Conservation (phyloP, 1,140 invertebrate species). For the Battus philenor region DNA sequence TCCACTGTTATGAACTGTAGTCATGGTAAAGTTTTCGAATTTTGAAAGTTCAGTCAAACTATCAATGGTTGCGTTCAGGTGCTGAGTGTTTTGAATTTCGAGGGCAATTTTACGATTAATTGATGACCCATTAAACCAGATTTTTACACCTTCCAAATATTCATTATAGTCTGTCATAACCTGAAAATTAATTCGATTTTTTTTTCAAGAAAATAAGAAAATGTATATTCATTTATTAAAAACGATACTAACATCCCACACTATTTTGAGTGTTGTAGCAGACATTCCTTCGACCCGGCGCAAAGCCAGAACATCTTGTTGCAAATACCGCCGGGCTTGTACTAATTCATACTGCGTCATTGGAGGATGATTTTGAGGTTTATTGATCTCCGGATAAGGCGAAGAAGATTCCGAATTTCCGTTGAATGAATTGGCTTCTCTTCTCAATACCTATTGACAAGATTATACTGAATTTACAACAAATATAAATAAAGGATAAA, state of each 20-base stretch:
- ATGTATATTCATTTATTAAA: neutral
- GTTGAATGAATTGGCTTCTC: conserved; percentile 65
- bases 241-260: conserved; percentile 85
- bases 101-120: conserved; percentile 46
- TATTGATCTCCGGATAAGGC: conserved; percentile 54
- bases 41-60: conserved; percentile 54
- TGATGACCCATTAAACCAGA: conserved; percentile 90
- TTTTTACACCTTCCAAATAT: conserved; percentile 92
- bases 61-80: conserved; percentile 43
- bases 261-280: conserved; percentile 87
- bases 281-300: conserved; percentile 87
- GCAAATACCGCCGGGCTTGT: conserved; percentile 85
- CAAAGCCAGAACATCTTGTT: conserved; percentile 88
- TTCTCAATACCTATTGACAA: conserved; percentile 63
- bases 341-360: conserved; percentile 88
- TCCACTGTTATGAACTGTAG: conserved; percentile 80
- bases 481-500: too few relatives aligned
- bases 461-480: too few relatives aligned
- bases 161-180: conserved; percentile 72
- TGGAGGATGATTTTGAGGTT: conserved; percentile 79
- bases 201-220: too few relatives aligned
- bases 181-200: too few relatives aligned
- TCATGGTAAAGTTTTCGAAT: conserved; percentile 77
- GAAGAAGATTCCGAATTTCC: conserved; percentile 58
- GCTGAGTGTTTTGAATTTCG: conserved; percentile 38